Conservation (phyloP, 2,888 invertebrate species). For the Nymphalis urticae region DNA sequence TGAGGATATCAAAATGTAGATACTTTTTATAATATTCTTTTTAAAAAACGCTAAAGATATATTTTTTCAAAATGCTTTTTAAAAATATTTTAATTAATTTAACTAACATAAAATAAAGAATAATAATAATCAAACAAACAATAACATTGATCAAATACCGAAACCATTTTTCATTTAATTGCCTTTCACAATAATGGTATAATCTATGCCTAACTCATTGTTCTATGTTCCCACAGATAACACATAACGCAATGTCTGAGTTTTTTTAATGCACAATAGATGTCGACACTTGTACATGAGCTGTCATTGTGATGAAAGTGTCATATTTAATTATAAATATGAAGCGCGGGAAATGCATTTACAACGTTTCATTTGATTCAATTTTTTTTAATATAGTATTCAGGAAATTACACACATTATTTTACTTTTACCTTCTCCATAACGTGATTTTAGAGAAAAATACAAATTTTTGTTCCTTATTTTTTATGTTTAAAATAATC, state of each 20-base stretch:
- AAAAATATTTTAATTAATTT: background rate
- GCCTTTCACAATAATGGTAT: slow-evolving; percentile 30
- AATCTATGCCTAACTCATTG: slow-evolving; percentile 20
- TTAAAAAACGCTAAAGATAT: too few species aligned
- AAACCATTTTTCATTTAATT: slow-evolving; percentile 8
- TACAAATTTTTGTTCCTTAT: too few species aligned
- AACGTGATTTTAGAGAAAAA: too few species aligned
- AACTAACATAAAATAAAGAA: background rate
- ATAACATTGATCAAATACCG: slow-evolving; percentile 8
- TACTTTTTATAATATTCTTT: too few species aligned
- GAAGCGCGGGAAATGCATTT: background rate
- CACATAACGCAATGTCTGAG: slow-evolving; percentile 16
- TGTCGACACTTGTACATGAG: slow-evolving; percentile 27
- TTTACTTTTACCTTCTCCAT: too few species aligned
- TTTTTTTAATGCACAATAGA: slow-evolving; percentile 31
- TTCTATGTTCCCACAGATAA: slow-evolving; percentile 29
- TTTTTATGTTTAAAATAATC: too few species aligned
- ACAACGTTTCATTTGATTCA: background rate
- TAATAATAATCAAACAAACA: background rate
- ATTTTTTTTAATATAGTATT: background rate
- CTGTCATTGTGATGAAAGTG: slow-evolving; percentile 17
- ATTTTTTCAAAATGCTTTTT: too few species aligned
- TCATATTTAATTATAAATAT: slow-evolving; percentile 9
- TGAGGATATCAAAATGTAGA: too few species aligned
- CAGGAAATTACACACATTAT: too few species aligned